phyloP scores from a whole-genome alignment of 2,113 vertebrate genomes.

The Turnix velox region DNA sequence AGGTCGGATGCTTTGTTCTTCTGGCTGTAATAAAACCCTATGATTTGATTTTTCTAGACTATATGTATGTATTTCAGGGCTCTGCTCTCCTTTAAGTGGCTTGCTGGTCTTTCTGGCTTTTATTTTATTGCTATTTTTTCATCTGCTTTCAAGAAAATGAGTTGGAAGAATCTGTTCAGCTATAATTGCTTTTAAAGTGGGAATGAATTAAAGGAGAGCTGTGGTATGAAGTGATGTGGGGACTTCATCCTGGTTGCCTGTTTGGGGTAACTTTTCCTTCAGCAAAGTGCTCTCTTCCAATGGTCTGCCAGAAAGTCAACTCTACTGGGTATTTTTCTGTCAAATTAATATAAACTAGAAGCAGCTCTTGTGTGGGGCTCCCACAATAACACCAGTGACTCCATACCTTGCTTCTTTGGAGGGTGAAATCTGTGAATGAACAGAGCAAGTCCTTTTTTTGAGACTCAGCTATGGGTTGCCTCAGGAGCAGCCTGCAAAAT shows the following conservation, averaged over 20 bases:
- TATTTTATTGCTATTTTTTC: not conserved
- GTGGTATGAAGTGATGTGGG: not conserved
- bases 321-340: not conserved
- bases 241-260: not conserved
- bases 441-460: not conserved
- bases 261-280: not conserved
- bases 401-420: not conserved
- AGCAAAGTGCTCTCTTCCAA: not conserved
- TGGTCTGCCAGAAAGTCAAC: not conserved
- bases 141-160: not conserved
- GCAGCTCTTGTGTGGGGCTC: not conserved
- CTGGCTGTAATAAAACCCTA: not conserved
- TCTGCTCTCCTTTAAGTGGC: not conserved
- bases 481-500: not conserved
- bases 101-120: not conserved
- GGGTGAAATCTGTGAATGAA: not conserved
- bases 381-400: not conserved
- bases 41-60: not conserved
- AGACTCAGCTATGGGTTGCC: not conserved
- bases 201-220: not conserved
- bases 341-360: not conserved
- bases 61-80: not conserved
- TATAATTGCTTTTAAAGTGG: not conserved
- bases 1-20: conserved; percentile 20
- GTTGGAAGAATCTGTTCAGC: not conserved